Evolutionary conservation across 1,140 invertebrate species (phyloP).

Genomic region (Mylabris phalerata): DNA sequence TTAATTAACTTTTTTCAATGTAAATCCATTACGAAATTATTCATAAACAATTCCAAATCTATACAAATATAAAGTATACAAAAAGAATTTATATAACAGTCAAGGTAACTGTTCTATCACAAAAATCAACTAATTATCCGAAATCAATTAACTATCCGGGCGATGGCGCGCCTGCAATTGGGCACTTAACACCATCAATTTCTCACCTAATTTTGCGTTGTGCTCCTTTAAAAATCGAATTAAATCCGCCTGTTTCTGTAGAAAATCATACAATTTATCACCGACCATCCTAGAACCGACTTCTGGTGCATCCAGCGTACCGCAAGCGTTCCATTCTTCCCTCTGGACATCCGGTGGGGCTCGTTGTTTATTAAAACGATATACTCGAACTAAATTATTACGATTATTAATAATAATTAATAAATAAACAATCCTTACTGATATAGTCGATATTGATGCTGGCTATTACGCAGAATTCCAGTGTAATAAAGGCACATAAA

Average conservation of each 20-base stretch:
- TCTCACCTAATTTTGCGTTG: slow-evolving; percentile 44
- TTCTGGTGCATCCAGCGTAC: slow-evolving; percentile 47
- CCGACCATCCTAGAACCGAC: slow-evolving; percentile 51
- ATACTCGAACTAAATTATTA: slow-evolving; percentile 38
- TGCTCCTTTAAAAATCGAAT: slow-evolving; percentile 47
- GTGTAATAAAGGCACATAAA: slow-evolving; percentile 47
- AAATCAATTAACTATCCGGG: no score
- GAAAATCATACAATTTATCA: slow-evolving; percentile 51
- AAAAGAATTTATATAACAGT: no score
- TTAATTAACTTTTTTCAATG: no score
- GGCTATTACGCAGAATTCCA: slow-evolving; percentile 50
- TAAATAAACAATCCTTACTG: slow-evolving; percentile 41
- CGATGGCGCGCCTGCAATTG: slow-evolving; percentile 27
- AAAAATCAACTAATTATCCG: no score
- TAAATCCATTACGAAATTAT: no score
- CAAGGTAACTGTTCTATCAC: no score
- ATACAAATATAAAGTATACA: no score
- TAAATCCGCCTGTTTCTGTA: slow-evolving; percentile 56
- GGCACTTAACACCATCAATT: slow-evolving; percentile 42
- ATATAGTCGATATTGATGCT: slow-evolving; percentile 53
- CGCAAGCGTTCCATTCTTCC: slow-evolving; percentile 51
- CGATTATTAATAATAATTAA: not conserved
- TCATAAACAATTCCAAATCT: no score
- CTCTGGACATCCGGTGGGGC: slow-evolving; percentile 50
- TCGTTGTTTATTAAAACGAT: slow-evolving; percentile 50